phyloP scores from a whole-genome alignment of 2,888 invertebrate species.

The Matsumyia berberina region DNA sequence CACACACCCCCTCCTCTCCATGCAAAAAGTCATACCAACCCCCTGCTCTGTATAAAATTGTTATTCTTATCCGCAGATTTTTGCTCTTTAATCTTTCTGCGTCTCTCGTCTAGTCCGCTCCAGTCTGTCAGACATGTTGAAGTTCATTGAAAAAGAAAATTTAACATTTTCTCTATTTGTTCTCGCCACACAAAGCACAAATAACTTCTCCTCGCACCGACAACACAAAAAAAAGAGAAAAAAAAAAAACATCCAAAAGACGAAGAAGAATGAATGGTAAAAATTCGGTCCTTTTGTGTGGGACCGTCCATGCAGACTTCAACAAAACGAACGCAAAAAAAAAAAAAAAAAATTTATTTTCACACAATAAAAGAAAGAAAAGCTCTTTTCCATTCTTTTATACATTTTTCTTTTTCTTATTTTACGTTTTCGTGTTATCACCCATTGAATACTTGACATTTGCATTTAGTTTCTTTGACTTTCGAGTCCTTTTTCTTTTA shows the following conservation, averaged over 20 bases:
- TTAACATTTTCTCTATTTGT: slow-evolving; percentile 66
- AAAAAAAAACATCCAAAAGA: slow-evolving; percentile 5
- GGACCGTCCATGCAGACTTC: slow-evolving; percentile 65
- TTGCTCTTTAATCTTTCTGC: slow-evolving; percentile 59
- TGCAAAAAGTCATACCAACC: slow-evolving; percentile 11
- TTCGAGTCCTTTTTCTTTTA: slow-evolving; percentile 10
- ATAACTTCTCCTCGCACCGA: background rate
- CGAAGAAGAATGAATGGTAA: slow-evolving; percentile 52
- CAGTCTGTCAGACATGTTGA: slow-evolving; percentile 48
- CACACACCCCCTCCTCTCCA: slow-evolving; percentile 41
- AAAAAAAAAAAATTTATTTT: slow-evolving; percentile 24
- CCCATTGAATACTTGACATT: slow-evolving; percentile 68
- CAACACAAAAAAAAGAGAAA: background rate
- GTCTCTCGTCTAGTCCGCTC: slow-evolving; percentile 23
- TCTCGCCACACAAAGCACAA: slow-evolving; percentile 38
- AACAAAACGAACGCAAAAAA: slow-evolving; percentile 24
- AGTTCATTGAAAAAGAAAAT: slow-evolving; percentile 63
- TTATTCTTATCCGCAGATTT: slow-evolving; percentile 66
- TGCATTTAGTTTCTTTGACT: slow-evolving; percentile 55
- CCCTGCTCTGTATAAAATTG: slow-evolving; percentile 45
- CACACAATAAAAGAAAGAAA: slow-evolving; percentile 37
- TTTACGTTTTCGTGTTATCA: slow-evolving; percentile 50
- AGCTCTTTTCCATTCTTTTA: slow-evolving; percentile 47
- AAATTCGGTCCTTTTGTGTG: slow-evolving; percentile 68
- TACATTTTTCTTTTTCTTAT: slow-evolving; percentile 2